Evolutionary conservation across 2,113 vertebrate species (phyloP), one percentile per base, ranked within the genome.

Genomic region (Mormyrus lacerda): DNA sequence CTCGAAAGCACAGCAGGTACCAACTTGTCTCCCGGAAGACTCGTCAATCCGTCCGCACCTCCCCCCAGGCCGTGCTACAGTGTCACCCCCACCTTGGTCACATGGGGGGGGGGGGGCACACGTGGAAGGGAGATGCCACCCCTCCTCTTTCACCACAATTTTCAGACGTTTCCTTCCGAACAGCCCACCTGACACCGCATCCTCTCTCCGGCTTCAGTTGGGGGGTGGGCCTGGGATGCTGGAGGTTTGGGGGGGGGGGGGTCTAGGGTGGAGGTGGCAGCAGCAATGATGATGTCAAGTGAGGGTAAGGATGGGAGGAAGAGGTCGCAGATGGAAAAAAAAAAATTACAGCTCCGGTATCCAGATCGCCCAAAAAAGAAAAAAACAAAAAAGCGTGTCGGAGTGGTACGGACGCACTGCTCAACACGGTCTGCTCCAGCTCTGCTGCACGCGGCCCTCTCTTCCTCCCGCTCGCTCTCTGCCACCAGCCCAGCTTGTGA

Each of bases 151-250:
- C 11, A 1, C 27, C 27, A 39, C 31, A 79, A 79, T 39, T 91
- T 92, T 89, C 89, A 73, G 51, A 65, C 51, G 1, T 27, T 50
- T 19, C 84, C 89, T 83, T 82, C 9, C 24, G 3, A 65, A 13
- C 83, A 91, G 92, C 93, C 94, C 95, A 93, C 92, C 94, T 94
- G 93, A 91, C 91, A 88, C 31, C 5, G 88, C 85, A 90, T 93
- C 91, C 92, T 94, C 61, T 90, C 3, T 51, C 91, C 73, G 89
- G 91, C 50, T 24, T 27, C 2, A 27, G 53, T 55, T 24, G 86
- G 48, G 47, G 42, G 24, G 21, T 88, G 69, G 69, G 48, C 31
- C 7, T 1, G 50, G 35, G 35, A 24, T 91, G 87, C 65, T 89
- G 8, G 89, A 89, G 89, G 83, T 83, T 45, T 1, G n/a, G n/a